Percentiles rank a stretch among this genome's conserved stretches.
phyloP scores from a whole-genome alignment of 2,888 invertebrate species.

The Leptura quadrifasciata region DNA sequence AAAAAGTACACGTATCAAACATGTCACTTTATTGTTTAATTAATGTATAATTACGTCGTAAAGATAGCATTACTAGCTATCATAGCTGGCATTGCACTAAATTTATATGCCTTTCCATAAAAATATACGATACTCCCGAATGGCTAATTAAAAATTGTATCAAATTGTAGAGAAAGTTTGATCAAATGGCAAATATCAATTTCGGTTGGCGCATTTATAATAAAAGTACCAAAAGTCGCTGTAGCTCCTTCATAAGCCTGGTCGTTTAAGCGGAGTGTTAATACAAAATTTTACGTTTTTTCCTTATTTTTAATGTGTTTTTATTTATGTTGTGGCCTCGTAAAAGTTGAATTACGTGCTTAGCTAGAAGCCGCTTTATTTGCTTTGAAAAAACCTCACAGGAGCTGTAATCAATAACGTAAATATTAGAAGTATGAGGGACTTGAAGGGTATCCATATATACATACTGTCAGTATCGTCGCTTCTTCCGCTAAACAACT shows the following conservation, averaged over 20 bases:
- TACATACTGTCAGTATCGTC: neutral
- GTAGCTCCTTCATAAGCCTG: neutral
- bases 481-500: neutral
- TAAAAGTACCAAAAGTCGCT: constrained; percentile 7
- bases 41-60: constrained; percentile 33
- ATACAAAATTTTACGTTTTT: constrained; percentile 35
- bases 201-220: constrained; percentile 29
- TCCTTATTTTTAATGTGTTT: constrained; percentile 15
- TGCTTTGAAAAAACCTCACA: constrained; percentile 4
- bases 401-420: neutral
- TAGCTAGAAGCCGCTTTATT: constrained; percentile 24
- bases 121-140: constrained; percentile 14
- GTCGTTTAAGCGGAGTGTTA: constrained; percentile 5
- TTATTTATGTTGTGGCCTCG: constrained; percentile 29
- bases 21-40: constrained; percentile 32
- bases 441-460: neutral
- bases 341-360: constrained; percentile 30
- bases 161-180: constrained; percentile 28
- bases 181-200: constrained; percentile 26
- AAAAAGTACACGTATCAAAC: constrained; percentile 1
- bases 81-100: constrained; percentile 6
- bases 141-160: constrained; percentile 37
- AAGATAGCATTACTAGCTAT: constrained; percentile 27
- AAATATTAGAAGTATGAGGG: neutral
- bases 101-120: constrained; percentile 26